Evolutionary conservation across 2,113 vertebrate species (phyloP).

Genomic region (Psophia crepitans): DNA sequence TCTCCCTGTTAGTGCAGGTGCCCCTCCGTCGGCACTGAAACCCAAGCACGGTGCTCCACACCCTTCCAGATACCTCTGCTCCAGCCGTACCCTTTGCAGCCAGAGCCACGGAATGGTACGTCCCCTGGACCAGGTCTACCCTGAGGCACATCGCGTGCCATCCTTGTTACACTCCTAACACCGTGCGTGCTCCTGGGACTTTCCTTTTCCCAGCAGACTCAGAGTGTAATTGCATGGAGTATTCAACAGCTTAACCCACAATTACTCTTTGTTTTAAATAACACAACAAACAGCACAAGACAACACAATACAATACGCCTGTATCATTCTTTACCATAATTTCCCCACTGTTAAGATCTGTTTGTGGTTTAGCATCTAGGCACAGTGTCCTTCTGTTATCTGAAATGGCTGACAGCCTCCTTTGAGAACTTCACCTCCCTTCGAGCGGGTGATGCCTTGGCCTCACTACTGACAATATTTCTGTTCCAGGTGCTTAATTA

Average conservation of each 20-base stretch:
- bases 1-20: not conserved
- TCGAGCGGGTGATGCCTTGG: not conserved
- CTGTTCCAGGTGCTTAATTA: not conserved
- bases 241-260: not conserved
- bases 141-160: accelerated
- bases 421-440: not conserved
- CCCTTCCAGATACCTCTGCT: not conserved
- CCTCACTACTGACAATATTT: not conserved
- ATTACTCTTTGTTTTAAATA: not conserved
- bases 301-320: not conserved
- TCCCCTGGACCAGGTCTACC: accelerated
- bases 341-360: not conserved
- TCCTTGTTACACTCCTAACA: not conserved
- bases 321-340: not conserved
- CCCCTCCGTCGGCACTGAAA: not conserved
- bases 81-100: accelerated
- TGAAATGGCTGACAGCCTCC: not conserved
- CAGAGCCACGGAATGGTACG: accelerated
- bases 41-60: accelerated
- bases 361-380: not conserved
- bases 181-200: accelerated
- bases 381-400: not conserved
- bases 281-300: not conserved
- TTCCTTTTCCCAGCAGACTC: not conserved
- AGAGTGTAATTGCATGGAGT: not conserved